phyloP scores from a whole-genome alignment of 2,888 invertebrate genomes.

The Hydrotaea diabolus region DNA sequence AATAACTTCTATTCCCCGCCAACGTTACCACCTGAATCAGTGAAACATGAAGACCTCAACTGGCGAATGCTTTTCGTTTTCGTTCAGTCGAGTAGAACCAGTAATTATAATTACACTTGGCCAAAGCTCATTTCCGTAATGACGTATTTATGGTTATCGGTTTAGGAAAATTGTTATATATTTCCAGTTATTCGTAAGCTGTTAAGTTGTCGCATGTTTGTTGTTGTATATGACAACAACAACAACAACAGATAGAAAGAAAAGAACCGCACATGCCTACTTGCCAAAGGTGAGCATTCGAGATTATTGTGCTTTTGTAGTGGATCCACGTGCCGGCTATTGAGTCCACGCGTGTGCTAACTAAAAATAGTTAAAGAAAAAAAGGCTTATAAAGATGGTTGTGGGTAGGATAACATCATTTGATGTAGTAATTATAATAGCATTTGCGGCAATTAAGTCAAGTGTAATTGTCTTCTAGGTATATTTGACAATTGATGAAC shows the following conservation, averaged over 20 bases:
- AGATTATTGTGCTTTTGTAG: constrained; percentile 1
- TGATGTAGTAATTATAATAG: constrained; percentile 7
- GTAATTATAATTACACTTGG: constrained; percentile 61
- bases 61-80: constrained; percentile 6
- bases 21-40: not conserved
- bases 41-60: not conserved
- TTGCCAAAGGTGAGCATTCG: not conserved
- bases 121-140: constrained; percentile 42
- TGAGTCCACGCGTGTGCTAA: not conserved
- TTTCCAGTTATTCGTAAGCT: not conserved
- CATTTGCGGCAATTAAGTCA: no score
- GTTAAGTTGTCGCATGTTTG: no score
- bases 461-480: no score
- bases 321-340: constrained; percentile 16
- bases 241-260: no score
- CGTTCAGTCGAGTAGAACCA: constrained; percentile 21
- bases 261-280: not conserved
- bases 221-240: not conserved
- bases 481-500: no score
- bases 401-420: not conserved
- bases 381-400: not conserved
- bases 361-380: constrained; percentile 1
- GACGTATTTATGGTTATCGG: constrained; percentile 10
- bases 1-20: not conserved
- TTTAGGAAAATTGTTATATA: not conserved